Conservation (phyloP, 2,797 vertebrate species). For the Semaprochilodus insignis region DNA sequence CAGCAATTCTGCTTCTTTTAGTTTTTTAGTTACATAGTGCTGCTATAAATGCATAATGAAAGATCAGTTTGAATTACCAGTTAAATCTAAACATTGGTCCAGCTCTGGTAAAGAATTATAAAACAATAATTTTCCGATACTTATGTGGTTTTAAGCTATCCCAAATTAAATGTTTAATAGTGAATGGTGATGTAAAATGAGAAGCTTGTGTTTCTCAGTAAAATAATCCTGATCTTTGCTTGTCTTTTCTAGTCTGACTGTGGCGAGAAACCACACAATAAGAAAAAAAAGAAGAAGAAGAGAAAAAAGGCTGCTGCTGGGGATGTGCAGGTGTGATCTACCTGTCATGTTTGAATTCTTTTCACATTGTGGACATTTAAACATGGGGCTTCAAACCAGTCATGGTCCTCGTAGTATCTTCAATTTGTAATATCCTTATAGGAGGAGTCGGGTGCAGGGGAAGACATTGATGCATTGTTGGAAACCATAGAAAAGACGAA, state of each 20-base stretch:
- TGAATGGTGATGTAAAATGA: no score
- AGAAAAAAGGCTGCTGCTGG: slow-evolving; percentile 81
- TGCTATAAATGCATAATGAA: no score
- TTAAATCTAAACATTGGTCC: no score
- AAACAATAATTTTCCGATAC: no score
- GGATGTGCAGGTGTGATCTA: slow-evolving; percentile 76
- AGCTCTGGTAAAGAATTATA: no score
- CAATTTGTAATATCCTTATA: slow-evolving; percentile 1
- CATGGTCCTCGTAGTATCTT: slow-evolving; percentile 13
- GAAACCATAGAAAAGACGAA: slow-evolving; percentile 83
- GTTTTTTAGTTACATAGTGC: no score
- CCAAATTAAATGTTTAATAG: no score
- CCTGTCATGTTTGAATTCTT: background rate
- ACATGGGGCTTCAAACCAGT: no score
- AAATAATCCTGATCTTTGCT: background rate
- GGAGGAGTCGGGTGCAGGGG: slow-evolving; percentile 75
- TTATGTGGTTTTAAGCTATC: no score
- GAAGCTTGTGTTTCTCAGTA: no score
- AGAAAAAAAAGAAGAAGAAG: slow-evolving; percentile 95
- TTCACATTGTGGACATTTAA: background rate
- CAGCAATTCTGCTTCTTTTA: no score
- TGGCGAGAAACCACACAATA: slow-evolving; percentile 77
- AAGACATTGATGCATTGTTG: slow-evolving; percentile 89
- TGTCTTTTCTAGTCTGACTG: slow-evolving; percentile 51
- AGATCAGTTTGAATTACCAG: no score